Evolutionary conservation across 2,113 vertebrate species (phyloP), one percentile per base, ranked within the genome.

Genomic region (Ceyx cyanopectus): DNA sequence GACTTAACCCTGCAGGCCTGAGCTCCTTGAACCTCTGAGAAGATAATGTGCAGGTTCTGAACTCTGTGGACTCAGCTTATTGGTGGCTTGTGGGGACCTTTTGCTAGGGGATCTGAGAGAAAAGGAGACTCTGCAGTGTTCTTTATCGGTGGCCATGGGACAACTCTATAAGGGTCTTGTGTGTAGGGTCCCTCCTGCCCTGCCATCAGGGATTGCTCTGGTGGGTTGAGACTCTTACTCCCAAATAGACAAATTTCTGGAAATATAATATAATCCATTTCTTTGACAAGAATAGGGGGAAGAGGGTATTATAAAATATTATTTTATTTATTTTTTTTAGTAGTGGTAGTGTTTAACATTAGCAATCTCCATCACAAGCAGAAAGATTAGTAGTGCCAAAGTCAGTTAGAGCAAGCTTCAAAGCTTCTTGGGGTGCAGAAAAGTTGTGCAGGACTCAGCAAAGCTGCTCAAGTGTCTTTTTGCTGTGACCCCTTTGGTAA

Each of bases 381-480:
- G 48, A 63, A 77, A 91, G 85, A 76, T 37, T 17, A 87, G 46
- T 5, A 20, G 37, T 76, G 58, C 43, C 18, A 29, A 13, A 74
- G 14, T 37, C 54, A 82, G 45, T 51, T 74, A 61, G 54, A 79
- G 50, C 30, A 89, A 19, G 40, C 30, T 68, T 58, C 82, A 74
- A 12, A 78, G 6, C 65, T 78, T 84, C 50, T 19, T 19, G 24
- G 30, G 23, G 46, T 74, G 14, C 40, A 63, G 81, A 37, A n/a
- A 15, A 86, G 41, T 57, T 82, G 56, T 51, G n/a, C 29, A 37
- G 69, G 72, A 45, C 37, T 58, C 1, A 0, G 40, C 65, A 91
- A 84, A 91, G 34, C 60, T 84, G 43, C 72, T 58, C 30, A 86
- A 87, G 63, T 10, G 9, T 87, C 50, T 82, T 58, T 69, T 75